phyloP scores from a whole-genome alignment of 2,113 vertebrate species.

The Daboia siamensis region DNA sequence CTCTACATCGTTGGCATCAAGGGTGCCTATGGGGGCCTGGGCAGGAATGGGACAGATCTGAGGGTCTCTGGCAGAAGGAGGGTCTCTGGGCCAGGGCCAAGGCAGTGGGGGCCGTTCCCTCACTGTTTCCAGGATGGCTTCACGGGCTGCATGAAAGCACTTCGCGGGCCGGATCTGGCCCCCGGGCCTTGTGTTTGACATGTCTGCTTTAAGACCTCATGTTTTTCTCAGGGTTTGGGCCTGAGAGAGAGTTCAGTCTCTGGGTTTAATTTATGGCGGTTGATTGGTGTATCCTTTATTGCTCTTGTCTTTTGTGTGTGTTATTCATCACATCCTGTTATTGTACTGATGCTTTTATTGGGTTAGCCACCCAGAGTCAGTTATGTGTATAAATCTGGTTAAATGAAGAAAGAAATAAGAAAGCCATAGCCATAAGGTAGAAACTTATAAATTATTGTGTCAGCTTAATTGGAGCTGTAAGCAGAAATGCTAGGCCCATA shows the following conservation, averaged over 20 bases:
- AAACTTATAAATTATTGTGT: not conserved
- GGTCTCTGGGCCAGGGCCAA: no score
- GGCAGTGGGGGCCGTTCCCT: no score
- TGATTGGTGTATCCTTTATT: not conserved
- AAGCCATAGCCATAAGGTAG: not conserved
- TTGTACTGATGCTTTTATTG: not conserved
- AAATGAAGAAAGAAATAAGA: not conserved
- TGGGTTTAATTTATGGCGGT: not conserved
- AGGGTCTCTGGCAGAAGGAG: no score
- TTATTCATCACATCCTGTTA: not conserved
- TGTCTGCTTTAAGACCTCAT: not conserved
- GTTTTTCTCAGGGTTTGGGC: not conserved
- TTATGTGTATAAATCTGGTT: not conserved
- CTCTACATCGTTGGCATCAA: no score
- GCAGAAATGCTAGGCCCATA: not conserved
- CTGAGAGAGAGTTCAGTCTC: not conserved
- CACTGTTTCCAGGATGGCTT: no score
- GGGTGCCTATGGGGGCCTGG: no score
- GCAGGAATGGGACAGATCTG: no score
- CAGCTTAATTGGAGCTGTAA: not conserved
- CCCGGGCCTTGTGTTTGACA: no score
- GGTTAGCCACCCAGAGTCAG: not conserved
- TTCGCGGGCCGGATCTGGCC: no score
- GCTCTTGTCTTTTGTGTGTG: not conserved
- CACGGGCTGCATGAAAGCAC: no score